These are phyloP conservation scores for Temnothorax curvispinosus DNA, from an alignment of 1,140 invertebrate genomes.

Conservation along the genomic window DNA sequence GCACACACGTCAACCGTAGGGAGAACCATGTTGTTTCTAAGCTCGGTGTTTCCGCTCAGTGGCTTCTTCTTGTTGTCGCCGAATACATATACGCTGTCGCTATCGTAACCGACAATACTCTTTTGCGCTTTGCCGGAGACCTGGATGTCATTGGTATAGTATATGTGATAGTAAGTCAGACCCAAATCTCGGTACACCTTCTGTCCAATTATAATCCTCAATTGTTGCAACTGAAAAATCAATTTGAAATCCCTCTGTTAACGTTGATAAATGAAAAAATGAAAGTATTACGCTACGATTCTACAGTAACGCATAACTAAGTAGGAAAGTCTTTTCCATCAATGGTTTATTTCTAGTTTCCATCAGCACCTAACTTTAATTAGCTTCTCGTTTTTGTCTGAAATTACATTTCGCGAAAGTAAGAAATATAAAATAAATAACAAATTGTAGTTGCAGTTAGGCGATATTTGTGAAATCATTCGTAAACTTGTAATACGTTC, in stretches of 20 bases:
- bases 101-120: conserved; percentile 86
- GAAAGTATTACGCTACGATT: background rate
- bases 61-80: conserved; percentile 87
- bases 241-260: background rate
- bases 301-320: background rate
- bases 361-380: background rate
- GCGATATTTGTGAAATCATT: background rate
- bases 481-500: background rate
- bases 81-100: conserved; percentile 85
- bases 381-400: background rate
- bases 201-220: conserved; percentile 82
- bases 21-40: conserved; percentile 85
- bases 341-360: background rate
- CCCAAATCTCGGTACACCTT: conserved; percentile 82
- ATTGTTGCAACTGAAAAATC: conserved; percentile 83
- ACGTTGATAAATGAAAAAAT: background rate
- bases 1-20: conserved; percentile 86
- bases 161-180: conserved; percentile 81
- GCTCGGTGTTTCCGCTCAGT: conserved; percentile 83
- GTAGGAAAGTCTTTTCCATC: background rate
- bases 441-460: background rate
- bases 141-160: conserved; percentile 82
- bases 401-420: background rate
- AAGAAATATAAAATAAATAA: background rate
- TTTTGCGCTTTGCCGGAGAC: conserved; percentile 83